A percentile compares a stretch with the other conserved stretches of the same genome.
Conservation (phyloP, 1,140 invertebrate species). For the Bombus confusus region DNA sequence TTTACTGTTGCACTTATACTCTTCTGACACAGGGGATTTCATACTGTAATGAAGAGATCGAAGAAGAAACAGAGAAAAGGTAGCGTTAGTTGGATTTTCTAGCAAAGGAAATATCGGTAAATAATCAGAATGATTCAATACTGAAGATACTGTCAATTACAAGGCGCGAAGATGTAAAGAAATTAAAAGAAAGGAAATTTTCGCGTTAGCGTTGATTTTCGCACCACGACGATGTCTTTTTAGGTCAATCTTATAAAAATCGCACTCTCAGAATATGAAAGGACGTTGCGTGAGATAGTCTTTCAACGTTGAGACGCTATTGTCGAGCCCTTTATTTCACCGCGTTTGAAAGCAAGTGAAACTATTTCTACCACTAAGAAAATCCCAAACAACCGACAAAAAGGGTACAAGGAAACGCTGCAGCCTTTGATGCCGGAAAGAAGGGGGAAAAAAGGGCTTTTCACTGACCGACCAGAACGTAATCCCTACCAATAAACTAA, state of each 20-base stretch:
- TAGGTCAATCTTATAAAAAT: neutral
- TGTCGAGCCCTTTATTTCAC: slow-evolving; percentile 12
- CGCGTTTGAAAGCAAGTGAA: slow-evolving; percentile 59
- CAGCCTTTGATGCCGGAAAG: slow-evolving; percentile 37
- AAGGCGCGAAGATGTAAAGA: too few species aligned
- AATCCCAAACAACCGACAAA: slow-evolving; percentile 41
- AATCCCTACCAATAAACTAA: slow-evolving; percentile 74
- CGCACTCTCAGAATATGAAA: neutral
- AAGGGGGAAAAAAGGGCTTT: slow-evolving; percentile 50
- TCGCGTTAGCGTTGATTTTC: neutral
- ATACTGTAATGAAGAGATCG: fast-evolving
- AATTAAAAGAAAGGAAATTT: fast-evolving
- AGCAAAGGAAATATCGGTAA: too few species aligned
- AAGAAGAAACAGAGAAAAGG: too few species aligned
- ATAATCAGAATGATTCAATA: too few species aligned
- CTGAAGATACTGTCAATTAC: fast-evolving
- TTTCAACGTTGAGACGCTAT: neutral
- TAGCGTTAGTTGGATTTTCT: too few species aligned
- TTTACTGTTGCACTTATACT: too few species aligned
- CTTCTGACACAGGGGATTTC: too few species aligned
- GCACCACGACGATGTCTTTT: neutral
- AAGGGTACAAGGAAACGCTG: slow-evolving; percentile 52
- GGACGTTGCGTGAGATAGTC: neutral
- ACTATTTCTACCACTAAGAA: slow-evolving; percentile 53
- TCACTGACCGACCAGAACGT: slow-evolving; percentile 63